Base-by-base conservation (phyloP, 2,797 vertebrate species). In the Propithecus perrieri region DNA sequence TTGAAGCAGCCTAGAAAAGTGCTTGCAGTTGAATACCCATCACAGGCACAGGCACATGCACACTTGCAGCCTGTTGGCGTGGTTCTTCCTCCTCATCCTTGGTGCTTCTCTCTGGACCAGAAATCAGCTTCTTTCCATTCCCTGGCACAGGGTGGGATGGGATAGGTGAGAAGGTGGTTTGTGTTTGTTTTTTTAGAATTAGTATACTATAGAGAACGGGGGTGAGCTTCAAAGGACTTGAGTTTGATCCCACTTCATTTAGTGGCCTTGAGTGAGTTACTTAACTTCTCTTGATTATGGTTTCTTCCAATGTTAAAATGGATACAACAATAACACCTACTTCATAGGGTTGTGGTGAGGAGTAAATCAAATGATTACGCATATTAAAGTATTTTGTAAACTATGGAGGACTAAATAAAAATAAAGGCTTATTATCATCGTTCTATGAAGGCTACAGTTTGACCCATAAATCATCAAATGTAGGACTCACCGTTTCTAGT, bases 1-100 rank as follows among this genome's bases (percentile, higher is more conserved):
- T 95, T 92, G 72, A 97, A 98, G 53, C 95, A 35, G 90, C 79
- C 94, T 94, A 88, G 89, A 72, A 96, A 98, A 67, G 72, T 76
- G 85, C 67, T 96, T 96, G 94, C 28, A 4, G 89, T 26, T 97
- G 71, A 86, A 92, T 55, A 28, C 17, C 2, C 4, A 89, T 46
- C 81, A 57, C 61, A 30, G 84, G 69, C 83, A 33, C 67, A n/a
- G 91, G 84, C 38, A 87, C 20, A 1, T 33, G 80, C 74, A 71
- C 91, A 69, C 67, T 33, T 24, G 57, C 0, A 41, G 61, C 35
- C 48, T 5, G 1, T 18, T 22, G 75, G 33, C 53, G 26, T 7
- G 7, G 11, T 41, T 61, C 69, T 85, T 78, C 79, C 91, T 57
- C 11, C 41, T 1, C 9, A 50, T 85, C 18, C 41, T 67, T 28